These are phyloP conservation scores for Tiaroga cobitis DNA, from an alignment of 2,797 vertebrate genomes.

Conservation along the genomic window DNA sequence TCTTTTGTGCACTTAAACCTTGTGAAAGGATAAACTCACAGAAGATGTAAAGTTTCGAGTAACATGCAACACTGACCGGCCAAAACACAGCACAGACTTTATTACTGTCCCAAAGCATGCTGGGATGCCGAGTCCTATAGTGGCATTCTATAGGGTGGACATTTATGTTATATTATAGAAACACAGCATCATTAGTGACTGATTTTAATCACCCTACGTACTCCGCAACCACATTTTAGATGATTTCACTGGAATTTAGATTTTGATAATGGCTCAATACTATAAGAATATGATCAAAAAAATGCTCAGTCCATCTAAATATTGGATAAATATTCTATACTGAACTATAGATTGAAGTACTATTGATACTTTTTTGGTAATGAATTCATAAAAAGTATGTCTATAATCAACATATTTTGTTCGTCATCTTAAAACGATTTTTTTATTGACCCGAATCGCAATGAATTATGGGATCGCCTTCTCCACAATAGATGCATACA, in stretches of 20 bases:
- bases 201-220: background rate
- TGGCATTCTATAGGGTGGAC: background rate
- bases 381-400: background rate
- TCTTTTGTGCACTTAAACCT: constrained; percentile 38
- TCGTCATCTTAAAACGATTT: background rate
- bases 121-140: background rate
- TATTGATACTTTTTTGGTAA: background rate
- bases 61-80: background rate
- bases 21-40: background rate
- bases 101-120: background rate
- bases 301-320: background rate
- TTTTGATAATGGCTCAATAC: background rate
- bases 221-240: background rate
- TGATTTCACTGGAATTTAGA: background rate
- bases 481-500: background rate
- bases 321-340: background rate
- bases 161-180: background rate
- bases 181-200: background rate
- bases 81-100: constrained; percentile 11
- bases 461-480: background rate
- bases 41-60: background rate
- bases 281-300: background rate
- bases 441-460: background rate
- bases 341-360: background rate
- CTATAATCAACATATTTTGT: background rate